A percentile compares a stretch with the other conserved stretches of the same genome.
These are phyloP conservation scores for Nasonia giraulti DNA, from an alignment of 1,140 invertebrate genomes.

Conservation along the genomic window DNA sequence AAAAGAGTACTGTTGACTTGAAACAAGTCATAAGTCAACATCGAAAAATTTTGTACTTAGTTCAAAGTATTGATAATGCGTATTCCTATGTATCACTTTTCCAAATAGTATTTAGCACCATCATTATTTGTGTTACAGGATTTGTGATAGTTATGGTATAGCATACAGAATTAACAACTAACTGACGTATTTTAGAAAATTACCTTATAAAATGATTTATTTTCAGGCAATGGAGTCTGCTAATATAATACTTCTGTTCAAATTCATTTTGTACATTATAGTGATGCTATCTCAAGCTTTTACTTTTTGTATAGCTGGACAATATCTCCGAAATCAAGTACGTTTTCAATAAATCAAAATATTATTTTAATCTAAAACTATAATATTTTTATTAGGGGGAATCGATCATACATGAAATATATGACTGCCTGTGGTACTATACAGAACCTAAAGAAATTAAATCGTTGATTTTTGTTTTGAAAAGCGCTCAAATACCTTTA, in stretches of 20 bases:
- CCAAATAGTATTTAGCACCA: slow-evolving; percentile 21
- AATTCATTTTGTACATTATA: slow-evolving; percentile 32
- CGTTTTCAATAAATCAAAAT: neutral
- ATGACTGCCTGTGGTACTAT: slow-evolving; percentile 29
- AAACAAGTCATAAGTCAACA: slow-evolving; percentile 7
- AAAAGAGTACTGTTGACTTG: neutral
- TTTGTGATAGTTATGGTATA: slow-evolving; percentile 37
- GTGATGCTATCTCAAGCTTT: slow-evolving; percentile 25
- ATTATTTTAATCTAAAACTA: neutral
- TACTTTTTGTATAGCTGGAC: slow-evolving; percentile 33
- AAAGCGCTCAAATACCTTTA: slow-evolving; percentile 27
- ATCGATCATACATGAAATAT: neutral
- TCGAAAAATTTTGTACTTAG: slow-evolving; percentile 8
- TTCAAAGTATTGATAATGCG: slow-evolving; percentile 14
- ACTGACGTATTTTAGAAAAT: neutral
- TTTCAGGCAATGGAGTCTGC: neutral
- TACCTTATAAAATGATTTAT: neutral
- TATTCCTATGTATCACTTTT: slow-evolving; percentile 13
- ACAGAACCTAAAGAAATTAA: slow-evolving; percentile 31
- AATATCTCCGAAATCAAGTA: slow-evolving; percentile 36
- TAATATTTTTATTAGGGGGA: slow-evolving; percentile 36
- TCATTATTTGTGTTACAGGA: slow-evolving; percentile 33
- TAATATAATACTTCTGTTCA: neutral
- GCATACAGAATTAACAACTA: neutral
- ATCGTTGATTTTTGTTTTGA: slow-evolving; percentile 4